phyloP scores from a whole-genome alignment of 2,797 vertebrate species.

The Myoxocephalus aenaeus region DNA sequence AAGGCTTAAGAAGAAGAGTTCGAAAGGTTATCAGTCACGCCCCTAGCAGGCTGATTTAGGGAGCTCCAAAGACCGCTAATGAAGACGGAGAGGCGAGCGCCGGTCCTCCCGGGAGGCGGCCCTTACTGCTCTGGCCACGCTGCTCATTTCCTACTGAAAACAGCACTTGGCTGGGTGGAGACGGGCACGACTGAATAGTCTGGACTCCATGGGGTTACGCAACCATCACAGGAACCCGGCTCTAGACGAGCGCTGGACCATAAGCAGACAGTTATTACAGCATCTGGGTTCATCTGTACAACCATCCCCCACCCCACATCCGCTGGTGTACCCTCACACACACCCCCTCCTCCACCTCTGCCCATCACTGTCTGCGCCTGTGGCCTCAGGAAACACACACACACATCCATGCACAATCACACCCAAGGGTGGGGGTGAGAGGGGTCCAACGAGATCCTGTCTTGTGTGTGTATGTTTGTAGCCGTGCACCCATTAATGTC shows the following conservation, averaged over 20 bases:
- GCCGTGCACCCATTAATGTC: constrained; percentile 17
- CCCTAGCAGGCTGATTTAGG: constrained; percentile 43
- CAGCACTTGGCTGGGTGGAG: constrained; percentile 21
- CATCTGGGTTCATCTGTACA: constrained; percentile 60
- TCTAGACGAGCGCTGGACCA: constrained; percentile 61
- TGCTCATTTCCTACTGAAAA: constrained; percentile 34
- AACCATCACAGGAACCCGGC: constrained; percentile 52
- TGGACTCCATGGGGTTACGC: constrained; percentile 57
- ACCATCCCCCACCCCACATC: constrained; percentile 20
- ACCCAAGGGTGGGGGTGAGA: constrained; percentile 27
- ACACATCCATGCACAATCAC: constrained; percentile 53
- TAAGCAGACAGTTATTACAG: constrained; percentile 72
- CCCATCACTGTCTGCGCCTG: constrained; percentile 57
- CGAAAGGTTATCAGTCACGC: constrained; percentile 69
- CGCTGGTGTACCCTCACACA: background rate
- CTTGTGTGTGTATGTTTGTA: constrained; percentile 13
- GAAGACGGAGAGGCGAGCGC: constrained; percentile 50
- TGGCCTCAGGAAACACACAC: constrained; percentile 62
- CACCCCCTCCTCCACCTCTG: constrained; percentile 30
- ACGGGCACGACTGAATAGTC: constrained; percentile 52
- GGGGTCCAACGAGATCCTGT: constrained; percentile 32
- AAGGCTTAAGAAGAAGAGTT: constrained; percentile 53
- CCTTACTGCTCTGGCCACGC: background rate
- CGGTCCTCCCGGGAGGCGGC: constrained; percentile 9
- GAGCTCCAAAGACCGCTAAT: constrained; percentile 43